Conservation (phyloP, 2,113 vertebrate species). For the Myotis brandtii region DNA sequence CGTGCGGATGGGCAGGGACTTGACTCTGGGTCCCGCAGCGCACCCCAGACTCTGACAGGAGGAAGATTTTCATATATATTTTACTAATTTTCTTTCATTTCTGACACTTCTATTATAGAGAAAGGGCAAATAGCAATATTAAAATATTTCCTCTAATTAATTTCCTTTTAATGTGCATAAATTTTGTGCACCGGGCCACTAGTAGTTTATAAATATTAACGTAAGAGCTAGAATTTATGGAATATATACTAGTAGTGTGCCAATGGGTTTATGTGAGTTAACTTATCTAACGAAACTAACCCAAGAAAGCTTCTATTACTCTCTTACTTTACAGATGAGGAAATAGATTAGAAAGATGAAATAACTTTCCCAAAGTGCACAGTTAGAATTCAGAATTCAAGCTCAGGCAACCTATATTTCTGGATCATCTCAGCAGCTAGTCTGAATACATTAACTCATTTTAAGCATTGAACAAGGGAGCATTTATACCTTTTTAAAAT, state of each 20-base stretch:
- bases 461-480: not conserved
- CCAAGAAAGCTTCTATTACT: not conserved
- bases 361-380: not conserved
- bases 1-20: too few species aligned
- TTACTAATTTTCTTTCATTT: too few species aligned
- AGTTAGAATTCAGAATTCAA: conserved; percentile 41
- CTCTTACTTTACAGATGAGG: not conserved
- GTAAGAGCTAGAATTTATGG: not conserved
- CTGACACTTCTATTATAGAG: too few species aligned
- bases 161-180: too few species aligned
- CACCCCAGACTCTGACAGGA: too few species aligned
- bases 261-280: not conserved
- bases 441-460: not conserved
- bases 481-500: not conserved
- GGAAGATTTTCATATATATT: too few species aligned
- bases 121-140: too few species aligned
- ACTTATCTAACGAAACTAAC: conserved; percentile 37
- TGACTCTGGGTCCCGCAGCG: too few species aligned
- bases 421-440: not conserved
- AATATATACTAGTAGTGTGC: not conserved
- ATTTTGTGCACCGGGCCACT: too few species aligned
- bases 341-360: conserved; percentile 38
- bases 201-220: not conserved
- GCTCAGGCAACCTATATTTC: not conserved
- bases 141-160: too few species aligned